Base-by-base conservation (phyloP, 2,797 vertebrate species). In the Lophotriccus pileatus region DNA sequence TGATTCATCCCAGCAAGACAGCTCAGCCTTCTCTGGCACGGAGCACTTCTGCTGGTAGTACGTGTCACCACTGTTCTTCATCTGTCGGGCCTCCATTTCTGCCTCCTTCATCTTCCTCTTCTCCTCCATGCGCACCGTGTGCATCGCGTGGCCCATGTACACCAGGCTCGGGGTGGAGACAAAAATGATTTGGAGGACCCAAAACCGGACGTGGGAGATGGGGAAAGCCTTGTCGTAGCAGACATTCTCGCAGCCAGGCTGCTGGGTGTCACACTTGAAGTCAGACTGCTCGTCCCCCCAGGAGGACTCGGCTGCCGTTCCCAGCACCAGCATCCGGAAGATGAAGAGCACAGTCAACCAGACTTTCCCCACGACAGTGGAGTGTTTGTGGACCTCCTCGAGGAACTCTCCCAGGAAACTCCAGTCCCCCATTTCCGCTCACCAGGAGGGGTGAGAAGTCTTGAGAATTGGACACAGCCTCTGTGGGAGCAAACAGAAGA, bases 201-300 rank as follows among this genome's bases (percentile, higher is more conserved):
- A 99, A 75, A 99, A 99, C 82, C 99, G 98, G 79, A 99, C 99
- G 55, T 99, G 99, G 47, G 99, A 99, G 64, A 99, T 99, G 94
- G 99, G 99, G 97, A 99, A 99, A 78, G 99, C 99, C 58, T 98
- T 98, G 97, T 99, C 99, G 0, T 99, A 99, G 97, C 99, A 99
- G 28, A 99, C 99, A 0, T 99, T 99, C 95, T 99, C 98, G 2
- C 99, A 99, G 82, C 99, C 99, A 0, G 99, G 99, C 95, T 99
- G 99, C 79, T 98, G 97, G 0, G 99, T 99, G 94, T 99, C 99
- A 0, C 99, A 99, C 92, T 98, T 98, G 97, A 99, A 99, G 82
- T 99, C 99, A 0, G 99, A 99, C 97, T 99, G 99, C 97, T 99
- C 99, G 0, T 99, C 99, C 1, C 99, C 99, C 99, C 99, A 99